These are phyloP conservation scores for Pipa parva DNA, from an alignment of 2,113 vertebrate species.

Conservation along the genomic window DNA sequence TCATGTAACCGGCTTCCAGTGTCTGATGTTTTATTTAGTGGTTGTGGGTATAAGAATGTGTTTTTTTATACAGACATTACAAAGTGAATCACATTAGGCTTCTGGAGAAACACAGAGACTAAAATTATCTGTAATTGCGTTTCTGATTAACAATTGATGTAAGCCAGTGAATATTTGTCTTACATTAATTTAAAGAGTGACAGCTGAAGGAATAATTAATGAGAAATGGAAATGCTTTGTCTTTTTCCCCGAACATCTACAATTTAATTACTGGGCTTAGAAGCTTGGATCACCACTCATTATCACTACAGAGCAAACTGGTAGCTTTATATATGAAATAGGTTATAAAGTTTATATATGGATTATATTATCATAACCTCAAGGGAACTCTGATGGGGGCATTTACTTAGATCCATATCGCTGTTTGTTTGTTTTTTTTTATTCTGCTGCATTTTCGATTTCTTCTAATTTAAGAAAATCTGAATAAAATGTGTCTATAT, in stretches of 20 bases:
- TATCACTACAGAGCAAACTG: too few relatives aligned
- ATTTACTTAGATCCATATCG: too few relatives aligned
- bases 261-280: neutral
- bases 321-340: neutral
- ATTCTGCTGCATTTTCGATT: too few relatives aligned
- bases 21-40: neutral
- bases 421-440: too few relatives aligned
- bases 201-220: neutral
- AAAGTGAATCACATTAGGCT: neutral
- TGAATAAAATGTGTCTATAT: too few relatives aligned
- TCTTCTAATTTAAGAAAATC: too few relatives aligned
- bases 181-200: neutral
- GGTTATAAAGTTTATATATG: neutral
- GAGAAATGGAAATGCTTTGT: neutral
- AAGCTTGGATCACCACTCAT: neutral
- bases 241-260: neutral
- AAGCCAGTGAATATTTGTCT: neutral
- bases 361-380: too few relatives aligned
- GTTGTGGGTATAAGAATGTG: neutral
- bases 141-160: conserved; percentile 9
- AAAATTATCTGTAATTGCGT: neutral
- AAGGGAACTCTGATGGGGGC: too few relatives aligned
- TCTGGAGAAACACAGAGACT: neutral
- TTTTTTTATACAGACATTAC: neutral
- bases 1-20: too few relatives aligned